These are phyloP conservation scores for Aeoliscus strigatus DNA, from an alignment of 2,797 vertebrate genomes.

Conservation along the genomic window DNA sequence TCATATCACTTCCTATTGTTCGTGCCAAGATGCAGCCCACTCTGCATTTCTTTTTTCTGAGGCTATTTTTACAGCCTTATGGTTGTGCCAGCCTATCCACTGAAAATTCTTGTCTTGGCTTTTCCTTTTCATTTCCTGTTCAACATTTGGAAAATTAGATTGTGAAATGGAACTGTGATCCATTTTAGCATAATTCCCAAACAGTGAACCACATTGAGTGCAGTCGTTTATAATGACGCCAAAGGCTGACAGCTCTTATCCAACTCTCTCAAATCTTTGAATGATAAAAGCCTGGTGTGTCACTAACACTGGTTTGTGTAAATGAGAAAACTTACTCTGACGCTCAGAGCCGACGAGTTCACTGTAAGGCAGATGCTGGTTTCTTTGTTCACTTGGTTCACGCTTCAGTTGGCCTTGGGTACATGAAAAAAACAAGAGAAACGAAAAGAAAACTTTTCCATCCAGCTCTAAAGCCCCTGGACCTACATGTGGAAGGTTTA, in stretches of 20 bases:
- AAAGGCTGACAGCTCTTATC: slow-evolving; percentile 27
- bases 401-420: slow-evolving; percentile 42
- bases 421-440: slow-evolving; percentile 13
- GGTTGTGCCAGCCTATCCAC: slow-evolving; percentile 39
- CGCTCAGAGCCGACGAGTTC: slow-evolving; percentile 13
- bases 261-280: slow-evolving; percentile 7
- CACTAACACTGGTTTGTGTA: slow-evolving; percentile 36
- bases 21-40: slow-evolving; percentile 55
- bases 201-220: slow-evolving; percentile 36
- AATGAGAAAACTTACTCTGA: slow-evolving; percentile 44
- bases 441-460: slow-evolving; percentile 56
- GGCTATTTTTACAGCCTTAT: slow-evolving; percentile 30
- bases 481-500: slow-evolving; percentile 67
- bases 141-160: slow-evolving; percentile 28
- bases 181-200: slow-evolving; percentile 35
- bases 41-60: slow-evolving; percentile 47
- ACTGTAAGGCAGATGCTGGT: slow-evolving; percentile 23
- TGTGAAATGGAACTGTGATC: slow-evolving; percentile 16
- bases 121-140: slow-evolving; percentile 26
- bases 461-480: slow-evolving; percentile 50
- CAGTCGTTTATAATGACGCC: slow-evolving; percentile 25
- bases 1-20: slow-evolving; percentile 70
- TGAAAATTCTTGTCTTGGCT: slow-evolving; percentile 32
- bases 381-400: slow-evolving; percentile 35
- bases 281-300: slow-evolving; percentile 20